A percentile compares a stretch with the other conserved stretches of the same genome.
phyloP scores from a whole-genome alignment of 1,140 invertebrate genomes.

The Drosophila littoralis region DNA sequence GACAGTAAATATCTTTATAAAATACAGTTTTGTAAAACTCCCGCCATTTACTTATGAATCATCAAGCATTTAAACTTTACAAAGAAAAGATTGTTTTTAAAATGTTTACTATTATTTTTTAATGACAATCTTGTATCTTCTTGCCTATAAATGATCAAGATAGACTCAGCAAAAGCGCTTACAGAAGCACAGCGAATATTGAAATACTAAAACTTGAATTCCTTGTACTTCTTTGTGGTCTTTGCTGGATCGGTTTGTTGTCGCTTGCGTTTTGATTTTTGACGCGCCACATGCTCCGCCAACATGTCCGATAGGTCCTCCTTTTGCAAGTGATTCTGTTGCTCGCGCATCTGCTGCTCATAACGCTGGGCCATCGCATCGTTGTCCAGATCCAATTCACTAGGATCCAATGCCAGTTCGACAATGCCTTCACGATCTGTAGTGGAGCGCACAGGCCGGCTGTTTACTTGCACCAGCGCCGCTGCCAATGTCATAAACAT shows the following conservation, averaged over 20 bases:
- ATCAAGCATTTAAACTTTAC: too few species aligned
- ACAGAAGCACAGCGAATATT: conserved; percentile 41
- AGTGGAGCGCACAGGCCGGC: conserved; percentile 66
- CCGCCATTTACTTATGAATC: too few species aligned
- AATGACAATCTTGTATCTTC: conserved; percentile 52
- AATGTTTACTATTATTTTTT: conserved; percentile 49
- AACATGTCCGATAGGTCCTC: conserved; percentile 99
- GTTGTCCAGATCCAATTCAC: conserved; percentile 97
- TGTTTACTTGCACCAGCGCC: conserved; percentile 83
- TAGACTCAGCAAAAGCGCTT: conserved; percentile 21
- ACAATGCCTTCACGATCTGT: conserved; percentile 89
- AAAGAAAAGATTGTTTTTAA: not conserved
- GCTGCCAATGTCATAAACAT: conserved; percentile 94
- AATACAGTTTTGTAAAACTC: too few species aligned
- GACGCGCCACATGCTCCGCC: conserved; percentile 97
- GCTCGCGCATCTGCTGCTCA: conserved; percentile 97
- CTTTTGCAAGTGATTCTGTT: conserved; percentile 93
- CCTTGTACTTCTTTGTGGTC: conserved; percentile 98
- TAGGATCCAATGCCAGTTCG: conserved; percentile 98
- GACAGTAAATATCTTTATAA: too few species aligned
- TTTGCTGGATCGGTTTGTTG: conserved; percentile 95
- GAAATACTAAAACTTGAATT: conserved; percentile 95
- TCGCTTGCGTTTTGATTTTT: conserved; percentile 96
- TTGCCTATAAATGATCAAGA: conserved; percentile 8
- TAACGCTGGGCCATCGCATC: conserved; percentile 98